phyloP scores from a whole-genome alignment of 2,888 invertebrate genomes.

The Steinernema hermaphroditum region DNA sequence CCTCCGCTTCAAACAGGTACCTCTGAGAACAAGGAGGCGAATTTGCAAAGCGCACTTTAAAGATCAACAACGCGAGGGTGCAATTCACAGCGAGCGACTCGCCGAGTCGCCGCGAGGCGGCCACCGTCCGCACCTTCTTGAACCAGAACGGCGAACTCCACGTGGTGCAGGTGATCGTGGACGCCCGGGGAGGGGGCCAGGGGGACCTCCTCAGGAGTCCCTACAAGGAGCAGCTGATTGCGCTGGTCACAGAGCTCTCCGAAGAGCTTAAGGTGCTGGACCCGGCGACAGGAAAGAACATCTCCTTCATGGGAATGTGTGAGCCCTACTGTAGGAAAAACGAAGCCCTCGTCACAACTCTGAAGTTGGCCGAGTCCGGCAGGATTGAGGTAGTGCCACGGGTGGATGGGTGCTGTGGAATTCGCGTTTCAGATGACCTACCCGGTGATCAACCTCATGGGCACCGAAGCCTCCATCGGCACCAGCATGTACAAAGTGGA shows the following conservation, averaged over 20 bases:
- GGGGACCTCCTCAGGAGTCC: conserved; percentile 35
- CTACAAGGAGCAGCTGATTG: conserved; percentile 25
- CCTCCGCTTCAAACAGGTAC: conserved; percentile 53
- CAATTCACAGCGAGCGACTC: conserved; percentile 55
- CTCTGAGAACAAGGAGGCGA: too few relatives aligned
- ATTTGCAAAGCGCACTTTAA: too few relatives aligned
- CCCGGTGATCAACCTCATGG: conserved; percentile 47
- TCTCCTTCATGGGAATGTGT: conserved; percentile 45
- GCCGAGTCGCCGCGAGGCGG: conserved; percentile 47
- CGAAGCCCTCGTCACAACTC: conserved; percentile 46
- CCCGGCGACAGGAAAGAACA: not conserved
- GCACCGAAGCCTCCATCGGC: conserved; percentile 48
- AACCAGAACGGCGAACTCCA: conserved; percentile 53
- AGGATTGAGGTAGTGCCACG: conserved; percentile 36
- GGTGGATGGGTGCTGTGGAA: too few relatives aligned
- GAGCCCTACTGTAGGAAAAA: conserved; percentile 56
- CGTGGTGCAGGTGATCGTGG: conserved; percentile 50
- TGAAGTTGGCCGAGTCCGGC: conserved; percentile 45
- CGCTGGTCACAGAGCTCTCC: not conserved
- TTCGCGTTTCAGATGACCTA: conserved; percentile 52
- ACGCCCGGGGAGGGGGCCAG: not conserved
- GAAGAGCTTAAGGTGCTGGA: conserved; percentile 30
- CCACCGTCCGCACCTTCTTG: conserved; percentile 49
- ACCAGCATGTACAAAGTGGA: conserved; percentile 49
- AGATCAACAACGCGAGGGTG: conserved; percentile 56